These are phyloP conservation scores for Eubasilissa splendida DNA, from an alignment of 2,888 invertebrate genomes.

Conservation along the genomic window DNA sequence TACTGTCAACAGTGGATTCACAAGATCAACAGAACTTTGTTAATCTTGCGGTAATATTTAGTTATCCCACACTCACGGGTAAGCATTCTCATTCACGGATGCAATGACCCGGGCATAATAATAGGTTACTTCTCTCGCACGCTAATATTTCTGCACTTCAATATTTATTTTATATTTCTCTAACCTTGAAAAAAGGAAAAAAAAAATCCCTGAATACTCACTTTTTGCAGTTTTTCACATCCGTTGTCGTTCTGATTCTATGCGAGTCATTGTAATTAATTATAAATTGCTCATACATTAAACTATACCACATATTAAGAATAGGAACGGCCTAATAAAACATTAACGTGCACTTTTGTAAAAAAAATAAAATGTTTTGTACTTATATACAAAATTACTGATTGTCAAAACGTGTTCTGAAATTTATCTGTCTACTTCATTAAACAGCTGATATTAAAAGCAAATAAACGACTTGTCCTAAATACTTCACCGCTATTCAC, in stretches of 20 bases:
- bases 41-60: conserved; percentile 17
- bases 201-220: neutral
- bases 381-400: neutral
- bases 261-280: no score
- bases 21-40: conserved; percentile 24
- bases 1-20: conserved; percentile 18
- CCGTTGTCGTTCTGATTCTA: no score
- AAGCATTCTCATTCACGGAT: neutral
- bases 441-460: conserved; percentile 37
- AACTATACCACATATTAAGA: neutral
- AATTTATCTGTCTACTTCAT: conserved; percentile 18
- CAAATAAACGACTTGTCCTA: conserved; percentile 32
- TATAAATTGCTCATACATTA: no score
- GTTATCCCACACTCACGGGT: conserved; percentile 1
- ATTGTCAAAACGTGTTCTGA: conserved; percentile 14
- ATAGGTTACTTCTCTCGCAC: conserved; percentile 7
- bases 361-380: no score
- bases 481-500: conserved; percentile 14
- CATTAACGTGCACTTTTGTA: no score
- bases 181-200: conserved; percentile 23
- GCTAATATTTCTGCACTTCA: conserved; percentile 5
- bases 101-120: conserved; percentile 7
- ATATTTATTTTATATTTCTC: conserved; percentile 12
- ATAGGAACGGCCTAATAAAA: neutral
- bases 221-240: no score